A percentile compares a stretch with the other conserved stretches of the same genome.
Conservation (phyloP, 2,113 vertebrate species). For the Phocoena phocoena region DNA sequence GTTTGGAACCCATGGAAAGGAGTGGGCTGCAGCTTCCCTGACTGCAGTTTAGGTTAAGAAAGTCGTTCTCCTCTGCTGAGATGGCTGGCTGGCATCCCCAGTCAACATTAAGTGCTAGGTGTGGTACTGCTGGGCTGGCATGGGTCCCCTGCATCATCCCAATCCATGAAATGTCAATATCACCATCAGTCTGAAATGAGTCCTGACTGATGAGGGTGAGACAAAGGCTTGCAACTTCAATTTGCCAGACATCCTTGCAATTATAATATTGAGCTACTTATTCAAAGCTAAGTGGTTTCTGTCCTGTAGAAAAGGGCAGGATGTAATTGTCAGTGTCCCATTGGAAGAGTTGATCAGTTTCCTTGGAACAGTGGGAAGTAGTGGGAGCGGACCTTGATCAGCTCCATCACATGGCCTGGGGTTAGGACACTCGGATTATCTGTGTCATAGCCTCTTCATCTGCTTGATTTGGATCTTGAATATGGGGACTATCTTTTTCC, state of each 20-base stretch:
- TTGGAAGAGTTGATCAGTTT: conserved; percentile 68
- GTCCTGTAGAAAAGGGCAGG: conserved; percentile 81
- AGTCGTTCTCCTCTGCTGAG: conserved; percentile 41
- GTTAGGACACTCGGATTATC: conserved; percentile 96
- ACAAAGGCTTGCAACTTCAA: conserved; percentile 62
- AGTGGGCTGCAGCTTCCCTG: conserved; percentile 11
- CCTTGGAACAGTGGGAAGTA: conserved; percentile 71
- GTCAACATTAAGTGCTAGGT: conserved; percentile 72
- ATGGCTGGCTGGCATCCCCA: conserved; percentile 57
- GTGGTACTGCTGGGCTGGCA: conserved; percentile 45
- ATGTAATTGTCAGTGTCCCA: conserved; percentile 73
- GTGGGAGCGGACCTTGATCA: conserved; percentile 63
- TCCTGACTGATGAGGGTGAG: conserved; percentile 63
- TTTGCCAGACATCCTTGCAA: conserved; percentile 63
- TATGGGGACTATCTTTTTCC: conserved; percentile 93
- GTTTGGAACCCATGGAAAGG: conserved; percentile 61
- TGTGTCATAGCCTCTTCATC: conserved; percentile 94
- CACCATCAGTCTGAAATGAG: conserved; percentile 51
- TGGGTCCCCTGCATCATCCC: conserved; percentile 55
- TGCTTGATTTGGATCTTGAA: conserved; percentile 91
- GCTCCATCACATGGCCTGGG: conserved; percentile 46
- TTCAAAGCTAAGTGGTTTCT: conserved; percentile 70
- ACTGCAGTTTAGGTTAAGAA: neutral
- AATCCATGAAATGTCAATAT: conserved; percentile 68
- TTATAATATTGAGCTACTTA: conserved; percentile 78